Evolutionary conservation across 1,140 invertebrate species (phyloP).

Genomic region (Dinoponera quadriceps): DNA sequence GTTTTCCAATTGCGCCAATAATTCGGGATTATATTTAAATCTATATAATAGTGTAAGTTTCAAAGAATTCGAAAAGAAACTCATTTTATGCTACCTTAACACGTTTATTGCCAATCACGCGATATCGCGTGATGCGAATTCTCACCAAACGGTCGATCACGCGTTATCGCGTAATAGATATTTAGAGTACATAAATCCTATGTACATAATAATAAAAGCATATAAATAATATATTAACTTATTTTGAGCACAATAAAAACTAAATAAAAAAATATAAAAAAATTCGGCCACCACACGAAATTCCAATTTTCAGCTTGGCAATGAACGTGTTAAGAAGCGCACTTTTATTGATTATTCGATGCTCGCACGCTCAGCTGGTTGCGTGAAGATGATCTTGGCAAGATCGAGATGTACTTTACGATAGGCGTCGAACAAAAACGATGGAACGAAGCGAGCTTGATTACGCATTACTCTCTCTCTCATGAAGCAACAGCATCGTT

Average conservation of each 20-base stretch:
- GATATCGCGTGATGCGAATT: too few relatives aligned
- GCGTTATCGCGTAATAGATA: too few relatives aligned
- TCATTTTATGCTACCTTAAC: not conserved
- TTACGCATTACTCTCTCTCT: conserved; percentile 15
- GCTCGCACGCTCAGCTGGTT: not conserved
- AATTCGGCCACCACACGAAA: too few relatives aligned
- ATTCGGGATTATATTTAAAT: not conserved
- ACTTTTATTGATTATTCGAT: conserved; percentile 3
- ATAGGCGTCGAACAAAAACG: not conserved
- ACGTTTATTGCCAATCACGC: not conserved
- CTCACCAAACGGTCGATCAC: too few relatives aligned
- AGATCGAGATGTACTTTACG: not conserved
- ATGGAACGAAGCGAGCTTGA: not conserved
- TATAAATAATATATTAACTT: too few relatives aligned
- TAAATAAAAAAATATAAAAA: too few relatives aligned
- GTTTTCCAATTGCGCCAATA: too few relatives aligned
- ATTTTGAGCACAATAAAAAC: too few relatives aligned
- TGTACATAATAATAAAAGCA: too few relatives aligned
- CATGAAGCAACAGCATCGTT: conserved; percentile 1
- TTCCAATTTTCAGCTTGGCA: too few relatives aligned
- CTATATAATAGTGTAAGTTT: not conserved
- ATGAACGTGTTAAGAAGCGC: not conserved
- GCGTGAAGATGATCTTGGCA: not conserved
- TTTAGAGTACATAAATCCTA: too few relatives aligned
- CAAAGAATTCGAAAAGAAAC: too few relatives aligned